These are phyloP conservation scores for Temnothorax rugatulus DNA, from an alignment of 2,888 invertebrate species.

Conservation along the genomic window DNA sequence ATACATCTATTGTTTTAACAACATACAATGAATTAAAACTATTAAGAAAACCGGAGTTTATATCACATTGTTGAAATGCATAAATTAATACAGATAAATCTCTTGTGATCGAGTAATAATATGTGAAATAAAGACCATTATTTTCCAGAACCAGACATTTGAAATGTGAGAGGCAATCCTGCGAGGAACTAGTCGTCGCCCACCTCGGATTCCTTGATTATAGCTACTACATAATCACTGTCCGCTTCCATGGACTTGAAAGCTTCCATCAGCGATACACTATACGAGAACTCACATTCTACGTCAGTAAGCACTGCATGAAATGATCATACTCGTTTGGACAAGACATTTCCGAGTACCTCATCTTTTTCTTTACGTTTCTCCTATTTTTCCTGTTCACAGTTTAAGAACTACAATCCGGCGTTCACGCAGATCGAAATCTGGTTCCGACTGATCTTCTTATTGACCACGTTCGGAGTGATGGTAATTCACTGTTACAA, in stretches of 20 bases:
- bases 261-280: slow-evolving; percentile 94
- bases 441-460: slow-evolving; percentile 98
- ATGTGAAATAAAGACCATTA: slow-evolving; percentile 33
- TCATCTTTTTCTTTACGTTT: slow-evolving; percentile 14
- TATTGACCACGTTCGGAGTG: slow-evolving; percentile 94
- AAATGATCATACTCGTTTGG: slow-evolving; percentile 53
- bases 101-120: neutral
- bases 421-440: slow-evolving; percentile 98
- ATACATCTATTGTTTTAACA: neutral
- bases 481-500: slow-evolving; percentile 89
- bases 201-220: slow-evolving; percentile 97
- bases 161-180: slow-evolving; percentile 92
- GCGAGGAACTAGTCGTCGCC: slow-evolving; percentile 95
- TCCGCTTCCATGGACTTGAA: slow-evolving; percentile 94
- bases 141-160: slow-evolving; percentile 92
- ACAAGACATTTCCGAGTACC: slow-evolving; percentile 6
- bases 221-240: slow-evolving; percentile 94
- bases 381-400: slow-evolving; percentile 84
- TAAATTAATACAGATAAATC: slow-evolving; percentile 13
- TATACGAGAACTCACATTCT: slow-evolving; percentile 94
- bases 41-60: neutral
- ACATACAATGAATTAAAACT: neutral
- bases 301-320: slow-evolving; percentile 89
- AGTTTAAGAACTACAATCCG: slow-evolving; percentile 99
- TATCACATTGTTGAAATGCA: neutral